Conservation (phyloP, 2,113 vertebrate species). For the Procavia capensis region DNA sequence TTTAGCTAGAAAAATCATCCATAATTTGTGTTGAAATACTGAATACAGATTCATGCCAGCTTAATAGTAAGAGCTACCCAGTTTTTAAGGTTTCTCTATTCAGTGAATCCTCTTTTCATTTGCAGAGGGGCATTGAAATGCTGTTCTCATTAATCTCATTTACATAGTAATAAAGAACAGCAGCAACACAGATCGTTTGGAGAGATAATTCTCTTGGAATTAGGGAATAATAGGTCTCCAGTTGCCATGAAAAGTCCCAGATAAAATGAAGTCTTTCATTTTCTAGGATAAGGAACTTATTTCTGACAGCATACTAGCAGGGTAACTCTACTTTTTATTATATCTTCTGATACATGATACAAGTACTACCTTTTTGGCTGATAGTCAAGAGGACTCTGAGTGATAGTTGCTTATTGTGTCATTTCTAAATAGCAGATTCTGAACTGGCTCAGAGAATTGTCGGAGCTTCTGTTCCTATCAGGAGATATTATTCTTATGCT, state of each 20-base stretch:
- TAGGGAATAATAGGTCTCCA: constrained; percentile 71
- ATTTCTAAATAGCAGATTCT: constrained; percentile 55
- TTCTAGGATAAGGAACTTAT: constrained; percentile 72
- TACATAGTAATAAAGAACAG: constrained; percentile 77
- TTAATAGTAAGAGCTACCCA: constrained; percentile 49
- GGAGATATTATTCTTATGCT: background rate
- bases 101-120: constrained; percentile 65
- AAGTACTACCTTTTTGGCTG: constrained; percentile 21
- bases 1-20: constrained; percentile 52
- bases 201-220: constrained; percentile 73
- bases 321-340: background rate
- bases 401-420: constrained; percentile 37
- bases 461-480: background rate
- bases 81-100: constrained; percentile 60
- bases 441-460: constrained; percentile 68
- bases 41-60: constrained; percentile 48
- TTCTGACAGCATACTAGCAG: constrained; percentile 59
- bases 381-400: constrained; percentile 36
- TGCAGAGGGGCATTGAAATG: constrained; percentile 63
- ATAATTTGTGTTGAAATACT: constrained; percentile 71
- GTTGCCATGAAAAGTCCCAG: constrained; percentile 52
- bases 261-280: constrained; percentile 62
- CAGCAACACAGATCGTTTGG: constrained; percentile 69
- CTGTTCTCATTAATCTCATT: constrained; percentile 78
- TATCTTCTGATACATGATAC: constrained; percentile 52